A percentile compares a stretch with the other conserved stretches of the same genome.
phyloP scores from a whole-genome alignment of 2,797 vertebrate genomes.

The Chaenodraco wilsoni region DNA sequence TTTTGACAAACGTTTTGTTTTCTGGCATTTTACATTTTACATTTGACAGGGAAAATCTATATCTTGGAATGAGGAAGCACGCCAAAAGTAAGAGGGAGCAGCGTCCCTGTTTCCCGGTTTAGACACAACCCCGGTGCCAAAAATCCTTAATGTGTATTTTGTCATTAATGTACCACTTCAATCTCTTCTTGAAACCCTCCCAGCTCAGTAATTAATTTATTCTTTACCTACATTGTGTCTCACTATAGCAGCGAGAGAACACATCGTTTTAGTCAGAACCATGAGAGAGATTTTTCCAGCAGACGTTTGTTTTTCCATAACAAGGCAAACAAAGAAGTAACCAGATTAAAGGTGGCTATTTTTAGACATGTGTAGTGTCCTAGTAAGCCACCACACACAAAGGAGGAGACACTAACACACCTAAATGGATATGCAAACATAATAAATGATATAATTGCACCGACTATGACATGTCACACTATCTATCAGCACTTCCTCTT shows the following conservation, averaged over 20 bases:
- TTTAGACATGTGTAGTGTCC: not conserved
- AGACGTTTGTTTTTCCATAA: not conserved
- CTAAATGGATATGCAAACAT: not conserved
- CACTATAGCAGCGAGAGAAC: not conserved
- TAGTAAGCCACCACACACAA: not conserved
- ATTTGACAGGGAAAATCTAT: too few species aligned
- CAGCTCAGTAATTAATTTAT: too few species aligned
- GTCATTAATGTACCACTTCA: too few species aligned
- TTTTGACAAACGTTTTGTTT: too few species aligned
- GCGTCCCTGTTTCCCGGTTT: too few species aligned
- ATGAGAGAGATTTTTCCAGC: not conserved
- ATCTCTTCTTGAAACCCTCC: too few species aligned
- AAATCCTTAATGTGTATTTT: too few species aligned
- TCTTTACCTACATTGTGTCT: not conserved
- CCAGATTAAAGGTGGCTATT: not conserved
- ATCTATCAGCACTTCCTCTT: not conserved
- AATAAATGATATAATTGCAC: not conserved
- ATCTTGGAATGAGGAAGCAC: too few species aligned
- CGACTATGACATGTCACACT: constrained; percentile 6
- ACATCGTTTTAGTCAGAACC: not conserved
- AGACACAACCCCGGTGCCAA: too few species aligned
- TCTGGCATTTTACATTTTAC: too few species aligned
- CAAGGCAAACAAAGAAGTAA: not conserved
- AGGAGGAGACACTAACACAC: not conserved
- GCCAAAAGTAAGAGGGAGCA: too few species aligned